phyloP scores from a whole-genome alignment of 23 tunicate species.

The Styela clava region DNA sequence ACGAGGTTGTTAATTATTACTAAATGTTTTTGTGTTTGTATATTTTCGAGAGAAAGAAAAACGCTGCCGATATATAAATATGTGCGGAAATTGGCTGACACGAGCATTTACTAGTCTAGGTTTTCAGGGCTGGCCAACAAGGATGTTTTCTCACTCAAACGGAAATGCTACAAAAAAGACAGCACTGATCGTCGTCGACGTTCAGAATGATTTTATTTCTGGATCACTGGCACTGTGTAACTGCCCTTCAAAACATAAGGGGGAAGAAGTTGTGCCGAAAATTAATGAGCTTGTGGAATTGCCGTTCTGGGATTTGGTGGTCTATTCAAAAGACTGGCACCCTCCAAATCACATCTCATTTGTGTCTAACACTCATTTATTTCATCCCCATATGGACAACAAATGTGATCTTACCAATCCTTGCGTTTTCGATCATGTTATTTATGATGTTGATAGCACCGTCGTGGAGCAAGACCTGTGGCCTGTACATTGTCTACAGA shows the following conservation, averaged over 20 bases:
- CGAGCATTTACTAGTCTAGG: neutral
- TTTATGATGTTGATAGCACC: slow-evolving; percentile 39
- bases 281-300: slow-evolving; percentile 40
- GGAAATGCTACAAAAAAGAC: slow-evolving; percentile 7
- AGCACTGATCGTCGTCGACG: slow-evolving; percentile 76
- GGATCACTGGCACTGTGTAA: slow-evolving; percentile 68
- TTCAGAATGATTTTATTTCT: slow-evolving; percentile 86
- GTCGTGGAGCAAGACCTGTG: slow-evolving; percentile 71
- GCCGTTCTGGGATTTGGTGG: slow-evolving; percentile 62
- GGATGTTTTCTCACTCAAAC: neutral
- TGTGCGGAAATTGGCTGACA: slow-evolving; percentile 11
- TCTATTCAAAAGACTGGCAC: slow-evolving; percentile 82
- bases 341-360: slow-evolving; percentile 90
- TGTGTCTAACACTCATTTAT: slow-evolving; percentile 75
- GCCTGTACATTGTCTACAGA: slow-evolving; percentile 90
- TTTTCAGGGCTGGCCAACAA: neutral
- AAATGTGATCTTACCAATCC: slow-evolving; percentile 25
- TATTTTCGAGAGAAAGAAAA: neutral
- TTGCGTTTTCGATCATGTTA: slow-evolving; percentile 55
- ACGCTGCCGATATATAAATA: too few species aligned
- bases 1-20: neutral
- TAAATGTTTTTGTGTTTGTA: too few species aligned
- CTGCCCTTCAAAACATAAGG: slow-evolving; percentile 95
- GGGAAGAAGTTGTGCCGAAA: slow-evolving; percentile 48
- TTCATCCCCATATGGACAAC: slow-evolving; percentile 62